phyloP scores from a whole-genome alignment of 2,797 vertebrate species.

The Pipistrellus nathusii region DNA sequence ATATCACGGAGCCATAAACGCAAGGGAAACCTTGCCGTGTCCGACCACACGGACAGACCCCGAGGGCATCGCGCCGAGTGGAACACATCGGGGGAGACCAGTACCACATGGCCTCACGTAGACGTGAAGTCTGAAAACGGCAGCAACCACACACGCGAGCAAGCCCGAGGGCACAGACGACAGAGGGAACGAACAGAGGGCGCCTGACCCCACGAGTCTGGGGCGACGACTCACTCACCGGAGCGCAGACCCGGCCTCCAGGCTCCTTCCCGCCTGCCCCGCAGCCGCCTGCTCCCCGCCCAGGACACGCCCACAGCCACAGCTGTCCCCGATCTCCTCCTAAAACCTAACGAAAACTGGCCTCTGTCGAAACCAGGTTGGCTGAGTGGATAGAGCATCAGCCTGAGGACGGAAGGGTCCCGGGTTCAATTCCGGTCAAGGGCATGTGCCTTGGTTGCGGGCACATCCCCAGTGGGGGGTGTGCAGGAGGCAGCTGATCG shows the following conservation, averaged over 20 bases:
- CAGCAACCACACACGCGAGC: neutral
- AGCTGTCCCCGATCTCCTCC: neutral
- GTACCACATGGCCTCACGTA: neutral
- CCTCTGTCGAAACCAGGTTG: no score
- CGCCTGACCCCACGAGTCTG: neutral
- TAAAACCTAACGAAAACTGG: no score
- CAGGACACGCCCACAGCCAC: neutral
- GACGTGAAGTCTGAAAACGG: neutral
- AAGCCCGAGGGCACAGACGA: neutral
- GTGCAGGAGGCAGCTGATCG: no score
- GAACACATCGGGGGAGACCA: neutral
- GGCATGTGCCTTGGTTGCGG: no score
- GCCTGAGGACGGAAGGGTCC: no score
- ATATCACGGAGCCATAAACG: neutral
- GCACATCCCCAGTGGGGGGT: no score
- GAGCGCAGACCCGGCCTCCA: no score
- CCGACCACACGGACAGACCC: neutral
- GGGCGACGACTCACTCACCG: no score
- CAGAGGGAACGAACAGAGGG: neutral
- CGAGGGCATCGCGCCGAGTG: neutral
- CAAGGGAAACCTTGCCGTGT: neutral
- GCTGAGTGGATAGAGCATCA: no score
- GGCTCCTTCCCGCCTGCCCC: no score
- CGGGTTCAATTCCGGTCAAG: no score
- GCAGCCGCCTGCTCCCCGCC: neutral